Evolutionary conservation across 2,888 invertebrate genomes (phyloP).

Genomic region (Andrena bicolor): DNA sequence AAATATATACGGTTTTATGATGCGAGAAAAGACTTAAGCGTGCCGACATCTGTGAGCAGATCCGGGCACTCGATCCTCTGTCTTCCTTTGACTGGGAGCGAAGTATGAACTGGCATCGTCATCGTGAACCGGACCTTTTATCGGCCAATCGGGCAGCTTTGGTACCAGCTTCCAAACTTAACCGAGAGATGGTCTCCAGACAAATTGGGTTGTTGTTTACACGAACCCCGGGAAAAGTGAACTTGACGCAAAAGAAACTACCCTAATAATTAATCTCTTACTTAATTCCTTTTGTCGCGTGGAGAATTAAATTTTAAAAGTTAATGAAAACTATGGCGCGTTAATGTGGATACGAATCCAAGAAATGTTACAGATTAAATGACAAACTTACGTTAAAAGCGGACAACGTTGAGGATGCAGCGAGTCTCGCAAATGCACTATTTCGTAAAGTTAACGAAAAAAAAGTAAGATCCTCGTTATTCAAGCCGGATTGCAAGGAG

Average conservation of each 20-base stretch:
- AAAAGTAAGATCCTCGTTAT: not conserved
- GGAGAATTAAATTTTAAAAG: not conserved
- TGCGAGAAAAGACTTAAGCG: conserved; percentile 58
- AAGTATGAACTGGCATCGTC: conserved; percentile 54
- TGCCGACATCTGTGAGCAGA: conserved; percentile 84
- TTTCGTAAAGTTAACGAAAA: not conserved
- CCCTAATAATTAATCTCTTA: too few relatives aligned
- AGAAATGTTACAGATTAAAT: not conserved
- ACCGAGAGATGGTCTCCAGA: conserved; percentile 82
- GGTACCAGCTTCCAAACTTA: conserved; percentile 77
- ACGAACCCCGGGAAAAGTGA: not conserved
- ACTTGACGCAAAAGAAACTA: not conserved
- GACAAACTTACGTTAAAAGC: conserved; percentile 3
- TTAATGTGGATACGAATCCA: too few relatives aligned
- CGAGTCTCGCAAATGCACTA: not conserved
- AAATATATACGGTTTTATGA: conserved; percentile 9
- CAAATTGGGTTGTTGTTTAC: not conserved
- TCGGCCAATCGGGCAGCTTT: conserved; percentile 77
- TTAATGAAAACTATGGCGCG: not conserved
- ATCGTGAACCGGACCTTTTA: conserved; percentile 77
- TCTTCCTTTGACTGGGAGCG: conserved; percentile 67
- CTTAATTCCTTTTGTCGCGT: too few relatives aligned
- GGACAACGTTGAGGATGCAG: not conserved
- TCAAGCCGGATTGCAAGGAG: not conserved
- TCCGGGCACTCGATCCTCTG: conserved; percentile 76